Base-by-base conservation (phyloP, 2,113 vertebrate genomes). In the Gallinago paraguaiae region DNA sequence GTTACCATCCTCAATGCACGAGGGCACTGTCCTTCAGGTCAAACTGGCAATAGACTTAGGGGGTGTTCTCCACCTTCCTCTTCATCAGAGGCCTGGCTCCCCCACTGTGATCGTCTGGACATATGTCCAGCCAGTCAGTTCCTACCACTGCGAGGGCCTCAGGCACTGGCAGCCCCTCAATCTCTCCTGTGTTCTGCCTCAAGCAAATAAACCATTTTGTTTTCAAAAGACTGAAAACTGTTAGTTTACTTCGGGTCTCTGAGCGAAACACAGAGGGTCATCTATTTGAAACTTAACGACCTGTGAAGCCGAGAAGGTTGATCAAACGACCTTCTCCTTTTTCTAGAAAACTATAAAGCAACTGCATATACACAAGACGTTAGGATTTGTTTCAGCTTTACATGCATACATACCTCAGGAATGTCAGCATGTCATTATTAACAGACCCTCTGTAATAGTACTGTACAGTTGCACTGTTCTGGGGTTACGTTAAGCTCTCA, bases 121-220 rank as follows among this genome's bases (percentile, higher is more conserved):
- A 0, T 22, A 82, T 37, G 89, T 97, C 57, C 63, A 93, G 57
- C 18, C 74, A 75, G 43, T 53, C 83, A 61, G 2, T 45, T 86
- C 64, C 65, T 67, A 80, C 71, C 69, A 54, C 37, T 9, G 37
- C 2, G 0, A 83, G 56, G 35, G 76, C 88, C 82, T 86, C 76
- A 22, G 60, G 88, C 67, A 85, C 78, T 61, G 67, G 95, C 92
- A 91, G 51, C 46, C 88, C 56, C 92, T 92, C 86, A 75, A 13
- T 56, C 83, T 88, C 80, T 71, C 48, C 43, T 46, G 41, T 86
- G 88, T 88, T 88, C 86, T 78, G 76, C 76, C 88, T 81, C 64
- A 56, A 93, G 91, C 80, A 92, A 96, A 96, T 83, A 81, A 90
- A 94, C 31, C 59, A 77, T 81, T 94, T 88, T 83, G 79, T 92